Percentiles rank a stretch among this genome's conserved stretches.
phyloP scores from a whole-genome alignment of 2,113 vertebrate species.

The Platysteira castanea region DNA sequence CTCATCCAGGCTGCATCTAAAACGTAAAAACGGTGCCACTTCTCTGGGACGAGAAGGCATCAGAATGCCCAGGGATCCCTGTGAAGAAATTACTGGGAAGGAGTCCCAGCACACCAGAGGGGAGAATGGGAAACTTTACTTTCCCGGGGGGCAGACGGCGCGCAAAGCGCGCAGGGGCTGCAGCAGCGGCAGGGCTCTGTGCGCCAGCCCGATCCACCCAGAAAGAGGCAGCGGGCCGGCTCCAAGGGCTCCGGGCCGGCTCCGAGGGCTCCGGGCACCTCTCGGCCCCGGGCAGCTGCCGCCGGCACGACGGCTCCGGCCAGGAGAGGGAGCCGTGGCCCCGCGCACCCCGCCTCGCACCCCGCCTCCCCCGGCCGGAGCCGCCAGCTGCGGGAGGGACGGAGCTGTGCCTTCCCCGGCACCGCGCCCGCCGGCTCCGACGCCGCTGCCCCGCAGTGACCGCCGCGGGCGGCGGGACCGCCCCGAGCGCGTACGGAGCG shows the following conservation, averaged over 20 bases:
- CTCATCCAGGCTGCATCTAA: background rate
- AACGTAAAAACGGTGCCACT: background rate
- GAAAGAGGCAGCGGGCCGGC: fast-evolving
- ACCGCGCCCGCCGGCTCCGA: too few relatives aligned
- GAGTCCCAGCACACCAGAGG: background rate
- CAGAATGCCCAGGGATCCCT: too few relatives aligned
- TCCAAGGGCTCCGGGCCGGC: too few relatives aligned
- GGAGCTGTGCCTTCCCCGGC: background rate
- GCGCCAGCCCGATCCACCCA: background rate
- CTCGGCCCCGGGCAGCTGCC: background rate
- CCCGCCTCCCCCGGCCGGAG: background rate
- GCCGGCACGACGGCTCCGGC: background rate
- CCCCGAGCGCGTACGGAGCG: background rate
- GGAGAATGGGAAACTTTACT: background rate
- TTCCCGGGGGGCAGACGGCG: fast-evolving
- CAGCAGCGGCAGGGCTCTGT: background rate
- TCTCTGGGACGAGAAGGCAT: fast-evolving
- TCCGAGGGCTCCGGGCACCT: background rate
- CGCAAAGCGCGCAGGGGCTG: background rate
- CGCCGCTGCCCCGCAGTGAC: background rate
- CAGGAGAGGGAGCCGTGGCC: constrained; percentile 52
- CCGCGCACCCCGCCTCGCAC: background rate
- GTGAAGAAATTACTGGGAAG: background rate
- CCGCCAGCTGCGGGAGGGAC: background rate
- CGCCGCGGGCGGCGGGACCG: background rate